A percentile compares a stretch with the other conserved stretches of the same genome.
phyloP scores from a whole-genome alignment of 2,113 vertebrate genomes.

The Onychorhynchus coronatus region DNA sequence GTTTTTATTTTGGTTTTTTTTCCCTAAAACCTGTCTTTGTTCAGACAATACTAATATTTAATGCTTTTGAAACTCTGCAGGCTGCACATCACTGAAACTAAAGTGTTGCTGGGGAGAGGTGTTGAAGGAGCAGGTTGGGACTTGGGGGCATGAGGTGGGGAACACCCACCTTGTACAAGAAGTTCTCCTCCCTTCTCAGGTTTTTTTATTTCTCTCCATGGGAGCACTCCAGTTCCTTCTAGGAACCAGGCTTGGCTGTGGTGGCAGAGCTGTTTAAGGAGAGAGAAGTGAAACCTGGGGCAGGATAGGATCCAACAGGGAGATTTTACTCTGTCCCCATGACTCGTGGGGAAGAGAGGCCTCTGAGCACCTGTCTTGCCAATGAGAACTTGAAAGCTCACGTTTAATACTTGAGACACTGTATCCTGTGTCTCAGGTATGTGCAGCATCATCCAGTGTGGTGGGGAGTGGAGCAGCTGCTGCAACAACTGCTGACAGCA shows the following conservation, averaged over 20 bases:
- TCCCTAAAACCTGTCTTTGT: not conserved
- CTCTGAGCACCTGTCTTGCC: not conserved
- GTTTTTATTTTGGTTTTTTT: not conserved
- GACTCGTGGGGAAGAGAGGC: not conserved
- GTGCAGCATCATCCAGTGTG: not conserved
- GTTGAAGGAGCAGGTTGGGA: not conserved
- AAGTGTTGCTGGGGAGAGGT: not conserved
- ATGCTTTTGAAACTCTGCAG: not conserved
- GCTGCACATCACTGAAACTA: not conserved
- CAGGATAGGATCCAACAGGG: not conserved
- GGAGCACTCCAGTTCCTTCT: not conserved
- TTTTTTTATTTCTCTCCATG: not conserved
- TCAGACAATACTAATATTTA: not conserved
- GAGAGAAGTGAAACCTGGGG: not conserved
- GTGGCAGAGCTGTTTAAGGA: not conserved
- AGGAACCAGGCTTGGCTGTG: not conserved
- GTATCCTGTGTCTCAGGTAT: not conserved
- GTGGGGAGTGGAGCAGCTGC: not conserved
- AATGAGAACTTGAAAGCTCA: not conserved
- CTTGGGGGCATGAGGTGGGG: not conserved
- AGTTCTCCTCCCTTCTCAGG: not conserved
- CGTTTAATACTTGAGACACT: fast-evolving
- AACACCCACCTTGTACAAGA: not conserved
- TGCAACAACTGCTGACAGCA: not conserved
- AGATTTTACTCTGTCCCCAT: not conserved